Percentiles rank a stretch among this genome's conserved stretches.
phyloP scores from a whole-genome alignment of 2,113 vertebrate genomes.

The Sus scrofa region T2T-Sscrofa CM000812.6:57219501-57220000 shows the following conservation, averaged over 20 bases:
- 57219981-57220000: background rate
- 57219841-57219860: slow-evolving; percentile 11
- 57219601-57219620: background rate
- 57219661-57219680: background rate
- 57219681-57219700: background rate
- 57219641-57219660: background rate
- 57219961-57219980: background rate
- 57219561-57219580: background rate
- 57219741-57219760: slow-evolving; percentile 4
- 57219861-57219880: slow-evolving; percentile 4
- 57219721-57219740: background rate
- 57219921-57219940: background rate
- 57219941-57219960: background rate
- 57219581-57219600: background rate
- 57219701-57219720: too few relatives aligned
- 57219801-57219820: background rate
- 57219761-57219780: background rate
- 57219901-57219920: background rate
- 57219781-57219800: background rate
- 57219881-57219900: background rate
- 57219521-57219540: background rate
- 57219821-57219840: background rate
- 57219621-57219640: background rate
- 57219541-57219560: background rate
- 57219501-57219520: background rate